Conservation (phyloP, 2,797 vertebrate species). For the Erpetoichthys calabaricus region DNA sequence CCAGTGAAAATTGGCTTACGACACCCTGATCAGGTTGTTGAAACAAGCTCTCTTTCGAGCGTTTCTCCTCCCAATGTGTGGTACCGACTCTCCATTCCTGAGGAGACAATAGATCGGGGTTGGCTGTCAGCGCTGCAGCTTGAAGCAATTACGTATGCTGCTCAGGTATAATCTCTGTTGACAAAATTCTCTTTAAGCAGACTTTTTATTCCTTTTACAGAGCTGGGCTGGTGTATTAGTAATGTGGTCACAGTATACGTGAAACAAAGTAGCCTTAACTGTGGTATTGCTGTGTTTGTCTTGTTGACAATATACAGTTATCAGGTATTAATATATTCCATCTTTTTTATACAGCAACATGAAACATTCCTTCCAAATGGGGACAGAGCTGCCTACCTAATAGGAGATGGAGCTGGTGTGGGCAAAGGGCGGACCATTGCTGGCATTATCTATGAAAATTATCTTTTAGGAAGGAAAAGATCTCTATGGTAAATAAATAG, state of each 20-base stretch:
- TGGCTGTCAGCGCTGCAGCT: constrained; percentile 91
- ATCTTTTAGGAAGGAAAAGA: constrained; percentile 87
- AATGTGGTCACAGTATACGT: constrained; percentile 7
- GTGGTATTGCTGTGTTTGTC: background rate
- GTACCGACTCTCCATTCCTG: constrained; percentile 86
- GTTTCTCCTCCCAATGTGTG: constrained; percentile 91
- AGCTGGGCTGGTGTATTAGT: background rate
- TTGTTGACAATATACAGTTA: too few relatives aligned
- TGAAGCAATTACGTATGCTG: constrained; percentile 88
- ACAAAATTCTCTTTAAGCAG: background rate
- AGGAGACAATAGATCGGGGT: constrained; percentile 82
- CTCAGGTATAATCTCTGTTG: constrained; percentile 57
- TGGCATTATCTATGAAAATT: constrained; percentile 95
- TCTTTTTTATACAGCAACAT: constrained; percentile 68
- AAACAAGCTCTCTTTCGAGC: constrained; percentile 93
- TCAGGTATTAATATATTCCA: background rate
- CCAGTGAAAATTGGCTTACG: constrained; percentile 86
- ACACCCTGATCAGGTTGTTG: constrained; percentile 88
- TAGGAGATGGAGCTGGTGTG: constrained; percentile 92
- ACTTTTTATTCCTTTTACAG: background rate
- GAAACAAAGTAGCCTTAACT: constrained; percentile 2
- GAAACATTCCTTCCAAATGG: constrained; percentile 92
- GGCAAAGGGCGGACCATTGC: constrained; percentile 95
- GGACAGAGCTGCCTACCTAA: constrained; percentile 89
- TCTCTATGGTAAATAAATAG: constrained; percentile 76